Base-by-base conservation (phyloP, 2,113 vertebrate genomes). In the Lethenteron reissneri region DNA sequence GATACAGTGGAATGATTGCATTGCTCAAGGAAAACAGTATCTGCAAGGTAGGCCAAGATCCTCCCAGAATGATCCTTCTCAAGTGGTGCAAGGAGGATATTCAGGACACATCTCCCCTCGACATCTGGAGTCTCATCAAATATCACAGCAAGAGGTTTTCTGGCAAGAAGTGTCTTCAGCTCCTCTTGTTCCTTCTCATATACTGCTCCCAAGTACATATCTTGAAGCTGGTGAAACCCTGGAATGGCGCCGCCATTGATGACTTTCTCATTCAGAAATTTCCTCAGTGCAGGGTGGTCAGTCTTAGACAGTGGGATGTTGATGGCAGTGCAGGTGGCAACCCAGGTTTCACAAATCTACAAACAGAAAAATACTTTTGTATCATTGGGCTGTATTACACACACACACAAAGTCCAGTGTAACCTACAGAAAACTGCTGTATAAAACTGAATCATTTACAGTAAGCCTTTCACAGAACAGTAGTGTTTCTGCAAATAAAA, bases 181-280 rank as follows among this genome's bases (percentile, higher is more conserved):
- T 19, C 17, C 17, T 19, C 17, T 19, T 19, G 73, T 19, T 19
- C 17, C 17, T 19, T 19, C 17, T 19, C 17, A 19, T 19, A 19
- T 19, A 19, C 17, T 19, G n/a, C 57, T 12, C 58, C 70, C 13
- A 76, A 21, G 69, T 76, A 70, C 12, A 58, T 72, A 15, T 74
- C 72, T 12, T 73, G 75, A 3, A 76, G 70, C 58, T 74, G 71
- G 68, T 73, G 58, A 62, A 12, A 71, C 9, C 62, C 70, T 21
- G 75, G 73, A 25, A 75, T 74, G 21, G 71, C 56, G 58, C 71
- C 75, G 19, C 71, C 73, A 74, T 72, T 75, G 1, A 74, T 19
- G 17, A 19, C 71, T 4, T 70, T 74, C 10, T 74, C 70, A 17
- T 11, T n/a, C 9, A 74, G 57, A 15, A 73, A 71, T 57, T 56